phyloP scores from a whole-genome alignment of 1,140 invertebrate species.

The Octopus sinensis region DNA sequence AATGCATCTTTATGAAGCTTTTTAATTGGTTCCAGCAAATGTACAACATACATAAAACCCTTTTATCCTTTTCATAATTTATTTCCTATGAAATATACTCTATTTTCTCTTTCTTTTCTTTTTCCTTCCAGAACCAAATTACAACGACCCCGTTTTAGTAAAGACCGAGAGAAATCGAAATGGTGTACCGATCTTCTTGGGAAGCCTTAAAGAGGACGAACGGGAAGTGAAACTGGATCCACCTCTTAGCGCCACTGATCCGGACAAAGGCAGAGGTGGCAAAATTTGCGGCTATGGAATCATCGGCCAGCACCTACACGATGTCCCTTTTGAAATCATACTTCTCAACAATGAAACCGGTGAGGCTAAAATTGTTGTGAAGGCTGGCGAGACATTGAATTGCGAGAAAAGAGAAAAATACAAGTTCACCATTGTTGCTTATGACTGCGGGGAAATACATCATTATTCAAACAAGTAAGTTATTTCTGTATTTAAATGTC shows the following conservation, averaged over 20 bases:
- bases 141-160: slow-evolving; percentile 37
- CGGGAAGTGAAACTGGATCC: slow-evolving; percentile 37
- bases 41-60: too few species aligned
- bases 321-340: slow-evolving; percentile 78
- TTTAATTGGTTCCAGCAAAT: too few species aligned
- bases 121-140: slow-evolving; percentile 42
- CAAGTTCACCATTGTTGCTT: slow-evolving; percentile 90
- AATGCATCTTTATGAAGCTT: too few species aligned
- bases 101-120: neutral
- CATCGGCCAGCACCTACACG: slow-evolving; percentile 58
- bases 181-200: slow-evolving; percentile 43
- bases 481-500: slow-evolving; percentile 16
- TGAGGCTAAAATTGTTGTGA: slow-evolving; percentile 63
- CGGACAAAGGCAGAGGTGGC: slow-evolving; percentile 57
- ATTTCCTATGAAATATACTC: too few species aligned
- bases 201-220: slow-evolving; percentile 43
- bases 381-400: slow-evolving; percentile 72
- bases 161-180: slow-evolving; percentile 29
- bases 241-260: slow-evolving; percentile 39
- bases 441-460: slow-evolving; percentile 80
- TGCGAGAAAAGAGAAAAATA: slow-evolving; percentile 91
- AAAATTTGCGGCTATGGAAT: slow-evolving; percentile 89
- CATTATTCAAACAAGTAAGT: slow-evolving; percentile 60
- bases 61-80: too few species aligned
- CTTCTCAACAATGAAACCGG: slow-evolving; percentile 61